Evolutionary conservation across 2,113 vertebrate genomes (phyloP), one percentile per base, ranked within the genome.

Genomic region (Thamnaconus septentrionalis): DNA sequence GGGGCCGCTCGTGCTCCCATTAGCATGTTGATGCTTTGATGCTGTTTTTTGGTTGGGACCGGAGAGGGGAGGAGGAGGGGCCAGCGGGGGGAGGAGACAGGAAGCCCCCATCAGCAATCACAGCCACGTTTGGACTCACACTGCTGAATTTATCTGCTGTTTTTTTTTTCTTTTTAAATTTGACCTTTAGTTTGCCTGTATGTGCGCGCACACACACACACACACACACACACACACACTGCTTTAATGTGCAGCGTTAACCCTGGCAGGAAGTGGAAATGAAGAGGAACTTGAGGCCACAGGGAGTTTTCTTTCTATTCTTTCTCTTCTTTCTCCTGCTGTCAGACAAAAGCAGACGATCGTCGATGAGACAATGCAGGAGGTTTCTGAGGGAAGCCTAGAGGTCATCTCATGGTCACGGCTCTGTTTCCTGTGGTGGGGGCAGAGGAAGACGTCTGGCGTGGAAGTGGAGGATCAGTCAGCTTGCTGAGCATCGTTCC

Each of bases 21-120:
- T 97, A 93, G 95, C 96, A 96, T 97, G 98, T 96, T 97, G 96
- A 97, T 94, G 96, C 95, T 95, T 95, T 94, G 95, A 94, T 94
- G 96, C 94, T 94, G 93, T 95, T 96, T 98, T 31, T 92, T 94
- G 93, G 93, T 92, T 90, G 90, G 92, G 91, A 93, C n/a, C 9
- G 53, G 91, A 92, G 89, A 88, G 88, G 90, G 92, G 93, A 93
- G 93, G 92, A 88, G 81, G 87, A 85, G 82, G 59, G 76, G 81
- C 64, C 61, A 31, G 18, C 18, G 73, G 43, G 46, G 69, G 68
- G 42, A 64, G 66, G 71, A 59, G 78, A 75, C 65, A 91, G 92
- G 91, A 92, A 91, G 87, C 91, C 88, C 18, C 91, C 91, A 90
- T 94, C 93, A 89, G 93, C 91, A 88, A 85, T 86, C 93, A 92